Base-by-base conservation (phyloP, 23 tunicate genomes). In the Diplosoma virens region DNA sequence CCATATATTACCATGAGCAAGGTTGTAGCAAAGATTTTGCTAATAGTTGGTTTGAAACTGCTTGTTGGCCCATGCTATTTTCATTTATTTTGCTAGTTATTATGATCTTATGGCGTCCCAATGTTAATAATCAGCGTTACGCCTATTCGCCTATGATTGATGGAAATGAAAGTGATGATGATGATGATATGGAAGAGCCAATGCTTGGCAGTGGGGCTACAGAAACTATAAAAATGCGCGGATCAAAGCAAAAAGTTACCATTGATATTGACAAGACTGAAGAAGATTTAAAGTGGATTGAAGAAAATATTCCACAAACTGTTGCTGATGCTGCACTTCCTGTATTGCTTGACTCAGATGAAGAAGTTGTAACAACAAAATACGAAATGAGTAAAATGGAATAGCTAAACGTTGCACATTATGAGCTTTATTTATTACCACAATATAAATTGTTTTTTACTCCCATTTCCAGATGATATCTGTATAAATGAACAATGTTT, bases 141-240 rank as follows among this genome's bases (percentile, higher is more conserved):
- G 99, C 99, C 3, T 95, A 93, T 50, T 95, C 99, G 6, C 96
- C 99, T 2, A 75, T 95, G 87, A 78, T 95, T 37, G 99, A 95
- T 71, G 99, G 96, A 5, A 84, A 77, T 37, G 90, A 67, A 14
- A 76, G 79, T 47, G 99, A 95, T 3, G 86, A 76, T 27, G 86
- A 76, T 20, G 94, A 82, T 1, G 90, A 84, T 28, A 37, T 56
- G 41, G 85, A 73, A 37, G 95, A 82, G 75, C 74, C 92, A 0
- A 80, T 84, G 93, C 59, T 86, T 21, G 87, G 82, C 53, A 48
- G 80, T 30, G 95, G 91, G 71, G 89, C 93, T 17, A 87, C 87
- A 0, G 99, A 89, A 54, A 85, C 81, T 2, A 74, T 89, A 74
- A 95, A 95, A 65, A 80, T 84, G 88, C 59, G 99, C 25, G 88